phyloP scores from a whole-genome alignment of 2,888 invertebrate genomes.

The Tanypteryx hageni region DNA sequence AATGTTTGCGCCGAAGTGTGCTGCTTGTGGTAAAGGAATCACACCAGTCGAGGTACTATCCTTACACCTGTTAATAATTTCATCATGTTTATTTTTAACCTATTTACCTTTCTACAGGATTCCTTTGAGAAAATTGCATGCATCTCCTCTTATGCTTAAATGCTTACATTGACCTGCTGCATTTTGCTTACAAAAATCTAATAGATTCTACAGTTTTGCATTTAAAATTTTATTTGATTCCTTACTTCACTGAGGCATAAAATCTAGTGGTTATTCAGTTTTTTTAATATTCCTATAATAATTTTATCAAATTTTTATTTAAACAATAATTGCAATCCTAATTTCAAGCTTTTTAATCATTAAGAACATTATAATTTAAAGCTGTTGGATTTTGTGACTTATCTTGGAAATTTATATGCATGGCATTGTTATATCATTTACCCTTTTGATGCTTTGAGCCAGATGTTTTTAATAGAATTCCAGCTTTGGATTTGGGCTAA shows the following conservation, averaged over 20 bases:
- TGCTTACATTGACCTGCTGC: constrained; percentile 60
- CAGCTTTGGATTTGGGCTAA: constrained; percentile 57
- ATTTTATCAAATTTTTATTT: neutral
- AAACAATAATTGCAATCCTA: neutral
- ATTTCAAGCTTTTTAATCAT: constrained; percentile 4
- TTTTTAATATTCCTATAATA: neutral
- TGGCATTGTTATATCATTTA: constrained; percentile 1
- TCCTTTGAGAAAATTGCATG: constrained; percentile 27
- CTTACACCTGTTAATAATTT: constrained; percentile 38
- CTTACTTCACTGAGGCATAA: neutral
- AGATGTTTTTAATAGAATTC: neutral
- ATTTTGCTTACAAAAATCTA: constrained; percentile 47
- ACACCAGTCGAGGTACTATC: constrained; percentile 83
- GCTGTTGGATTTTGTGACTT: neutral
- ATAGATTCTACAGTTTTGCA: neutral
- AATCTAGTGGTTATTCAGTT: neutral
- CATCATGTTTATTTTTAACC: constrained; percentile 40
- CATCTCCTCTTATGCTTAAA: constrained; percentile 28
- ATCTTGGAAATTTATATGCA: constrained; percentile 23
- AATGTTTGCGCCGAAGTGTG: constrained; percentile 99
- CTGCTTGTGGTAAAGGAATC: constrained; percentile 94
- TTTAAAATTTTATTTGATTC: neutral
- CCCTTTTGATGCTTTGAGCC: constrained; percentile 4
- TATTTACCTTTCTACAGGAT: neutral
- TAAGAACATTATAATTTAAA: neutral